Base-by-base conservation (phyloP, 2,113 vertebrate genomes). In the Orthochromis malagaraziensis region DNA sequence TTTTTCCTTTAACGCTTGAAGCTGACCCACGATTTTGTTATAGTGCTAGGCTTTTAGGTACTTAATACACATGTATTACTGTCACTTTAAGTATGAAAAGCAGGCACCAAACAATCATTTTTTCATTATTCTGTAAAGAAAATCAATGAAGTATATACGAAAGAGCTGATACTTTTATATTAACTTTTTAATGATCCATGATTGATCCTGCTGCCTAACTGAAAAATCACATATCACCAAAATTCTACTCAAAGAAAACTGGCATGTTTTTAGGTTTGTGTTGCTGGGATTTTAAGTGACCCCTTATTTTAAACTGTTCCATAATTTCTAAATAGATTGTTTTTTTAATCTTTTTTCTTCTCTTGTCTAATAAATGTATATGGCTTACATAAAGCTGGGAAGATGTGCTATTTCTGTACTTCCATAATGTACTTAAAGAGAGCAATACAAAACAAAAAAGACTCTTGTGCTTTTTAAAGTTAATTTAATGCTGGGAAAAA, bases 401-500 rank as follows among this genome's bases (percentile, higher is more conserved):
- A 47, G 38, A 24, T 45, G 2, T 75, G 68, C 40, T 29, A 47
- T 75, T 75, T 17, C 68, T 73, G 68, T 70, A 26, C 21, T 42
- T 26, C 7, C 38, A 47, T 45, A 73, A 73, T 47, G 38, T 24
- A 73, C 65, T 24, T 45, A 70, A 42, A 70, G 65, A 70, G 38
- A 45, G 13, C 65, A 45, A 4, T 24, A 70, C 13, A 49, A 49
- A 45, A 29, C 16, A 29, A n/a, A 40, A 17, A 47, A 47, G 42
- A 75, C 21, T 75, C 21, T 75, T 31, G 14, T 75, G 70, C 16
- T 31, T 17, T 49, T 40, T 40, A 70, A 75, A 49, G 24, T 49
- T 31, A 10, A 49, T 75, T 47, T 31, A 75, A 31, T 31, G 6
- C 24, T 31, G 9, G 9, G 38, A 2, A 17, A 73, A 65, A 73